Conservation (phyloP, 2,888 invertebrate genomes). For the Elegia similella region DNA sequence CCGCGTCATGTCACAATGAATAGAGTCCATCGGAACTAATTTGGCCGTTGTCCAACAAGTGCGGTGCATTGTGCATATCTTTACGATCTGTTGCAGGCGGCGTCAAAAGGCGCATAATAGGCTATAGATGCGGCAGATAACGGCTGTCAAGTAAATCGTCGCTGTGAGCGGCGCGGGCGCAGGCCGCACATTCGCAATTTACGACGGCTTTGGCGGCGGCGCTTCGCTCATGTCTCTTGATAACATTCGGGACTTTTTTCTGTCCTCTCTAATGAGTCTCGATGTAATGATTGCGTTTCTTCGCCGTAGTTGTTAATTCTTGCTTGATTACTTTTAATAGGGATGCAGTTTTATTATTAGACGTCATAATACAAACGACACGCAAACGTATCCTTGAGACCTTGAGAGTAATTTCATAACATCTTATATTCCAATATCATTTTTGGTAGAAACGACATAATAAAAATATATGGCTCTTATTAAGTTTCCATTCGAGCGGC, state of each 20-base stretch:
- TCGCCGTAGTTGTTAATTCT: neutral
- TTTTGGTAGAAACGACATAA: neutral
- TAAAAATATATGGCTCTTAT: neutral
- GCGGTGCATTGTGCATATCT: constrained; percentile 41
- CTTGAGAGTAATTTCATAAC: neutral
- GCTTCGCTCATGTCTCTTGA: constrained; percentile 26
- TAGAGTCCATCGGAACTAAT: constrained; percentile 6
- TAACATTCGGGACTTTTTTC: constrained; percentile 8
- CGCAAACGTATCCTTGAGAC: neutral
- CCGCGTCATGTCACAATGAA: neutral
- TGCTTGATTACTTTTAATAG: constrained; percentile 7
- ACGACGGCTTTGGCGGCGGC: constrained; percentile 62
- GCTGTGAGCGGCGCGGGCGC: constrained; percentile 46
- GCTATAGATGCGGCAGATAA: constrained; percentile 73
- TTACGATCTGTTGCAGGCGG: constrained; percentile 60
- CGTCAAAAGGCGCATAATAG: constrained; percentile 75
- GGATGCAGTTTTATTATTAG: neutral
- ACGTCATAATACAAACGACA: neutral
- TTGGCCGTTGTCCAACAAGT: constrained; percentile 3
- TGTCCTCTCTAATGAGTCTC: constrained; percentile 4
- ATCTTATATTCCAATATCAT: neutral
- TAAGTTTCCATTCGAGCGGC: neutral
- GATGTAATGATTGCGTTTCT: constrained; percentile 4
- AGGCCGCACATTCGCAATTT: constrained; percentile 64
- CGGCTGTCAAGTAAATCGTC: constrained; percentile 78